Conservation (phyloP, 2,888 invertebrate genomes). For the Drosophila monieri region DNA sequence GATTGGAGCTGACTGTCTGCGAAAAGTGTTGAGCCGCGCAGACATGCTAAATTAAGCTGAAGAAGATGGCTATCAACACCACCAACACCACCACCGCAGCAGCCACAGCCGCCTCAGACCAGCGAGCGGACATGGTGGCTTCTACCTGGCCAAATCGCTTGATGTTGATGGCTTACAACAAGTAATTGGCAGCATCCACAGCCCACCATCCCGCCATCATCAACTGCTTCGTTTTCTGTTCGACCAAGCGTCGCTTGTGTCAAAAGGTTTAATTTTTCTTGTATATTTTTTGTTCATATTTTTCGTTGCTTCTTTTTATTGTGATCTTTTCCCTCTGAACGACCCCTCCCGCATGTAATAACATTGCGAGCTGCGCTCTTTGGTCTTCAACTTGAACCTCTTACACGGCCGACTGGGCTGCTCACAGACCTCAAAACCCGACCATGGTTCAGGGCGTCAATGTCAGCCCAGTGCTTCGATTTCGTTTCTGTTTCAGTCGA, state of each 20-base stretch:
- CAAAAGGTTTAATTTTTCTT: constrained; percentile 75
- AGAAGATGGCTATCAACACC: constrained; percentile 79
- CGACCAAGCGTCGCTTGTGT: constrained; percentile 71
- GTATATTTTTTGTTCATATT: constrained; percentile 13
- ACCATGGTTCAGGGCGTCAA: constrained; percentile 56
- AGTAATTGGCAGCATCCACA: constrained; percentile 78
- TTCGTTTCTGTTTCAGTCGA: constrained; percentile 37
- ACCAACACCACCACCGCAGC: constrained; percentile 50
- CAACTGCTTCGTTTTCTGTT: constrained; percentile 56
- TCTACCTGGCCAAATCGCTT: constrained; percentile 70
- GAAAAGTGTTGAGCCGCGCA: constrained; percentile 78
- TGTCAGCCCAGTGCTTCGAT: constrained; percentile 68
- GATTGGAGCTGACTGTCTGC: constrained; percentile 26
- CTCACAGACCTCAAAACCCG: constrained; percentile 35
- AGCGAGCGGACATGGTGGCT: constrained; percentile 22
- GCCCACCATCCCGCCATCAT: constrained; percentile 51
- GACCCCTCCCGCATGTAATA: constrained; percentile 59
- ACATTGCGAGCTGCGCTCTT: constrained; percentile 61
- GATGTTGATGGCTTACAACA: constrained; percentile 79
- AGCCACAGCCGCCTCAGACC: constrained; percentile 13
- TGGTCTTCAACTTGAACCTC: constrained; percentile 68
- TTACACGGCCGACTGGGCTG: constrained; percentile 67
- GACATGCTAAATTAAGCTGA: constrained; percentile 79
- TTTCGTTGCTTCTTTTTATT: constrained; percentile 6
- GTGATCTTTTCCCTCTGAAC: background rate